phyloP scores from a whole-genome alignment of 2,797 vertebrate species.

The Aplochiton taeniatus region DNA sequence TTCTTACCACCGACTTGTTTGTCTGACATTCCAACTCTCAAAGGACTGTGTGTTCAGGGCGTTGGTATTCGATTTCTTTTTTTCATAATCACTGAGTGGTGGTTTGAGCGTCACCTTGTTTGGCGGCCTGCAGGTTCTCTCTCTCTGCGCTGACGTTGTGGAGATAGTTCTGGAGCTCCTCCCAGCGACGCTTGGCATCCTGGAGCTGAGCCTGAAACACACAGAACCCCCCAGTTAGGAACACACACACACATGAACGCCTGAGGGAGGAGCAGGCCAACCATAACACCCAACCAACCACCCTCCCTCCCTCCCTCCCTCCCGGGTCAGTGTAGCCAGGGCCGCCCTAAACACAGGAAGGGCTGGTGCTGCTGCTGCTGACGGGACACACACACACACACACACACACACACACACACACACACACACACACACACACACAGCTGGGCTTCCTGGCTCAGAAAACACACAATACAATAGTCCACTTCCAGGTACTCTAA shows the following conservation, averaged over 20 bases:
- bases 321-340: too few species aligned
- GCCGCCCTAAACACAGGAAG: too few species aligned
- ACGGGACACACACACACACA: too few species aligned
- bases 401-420: not conserved
- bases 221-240: too few species aligned
- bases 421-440: not conserved
- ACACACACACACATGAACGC: not conserved
- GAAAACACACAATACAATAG: too few species aligned
- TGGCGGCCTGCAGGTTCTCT: constrained; percentile 83
- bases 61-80: not conserved
- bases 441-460: not conserved
- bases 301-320: too few species aligned
- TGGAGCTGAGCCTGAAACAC: constrained; percentile 84
- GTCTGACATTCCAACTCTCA: too few species aligned
- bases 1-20: too few species aligned
- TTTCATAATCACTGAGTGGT: not conserved
- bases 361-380: too few species aligned
- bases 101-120: constrained; percentile 81
- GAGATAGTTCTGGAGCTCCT: constrained; percentile 91
- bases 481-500: too few species aligned
- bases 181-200: constrained; percentile 92
- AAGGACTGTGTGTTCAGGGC: too few species aligned
- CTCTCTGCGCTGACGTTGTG: constrained; percentile 89
- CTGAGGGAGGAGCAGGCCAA: not conserved
- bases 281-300: too few species aligned